These are phyloP conservation scores for Lasiommata megera DNA, from an alignment of 2,888 invertebrate genomes.

Conservation along the genomic window DNA sequence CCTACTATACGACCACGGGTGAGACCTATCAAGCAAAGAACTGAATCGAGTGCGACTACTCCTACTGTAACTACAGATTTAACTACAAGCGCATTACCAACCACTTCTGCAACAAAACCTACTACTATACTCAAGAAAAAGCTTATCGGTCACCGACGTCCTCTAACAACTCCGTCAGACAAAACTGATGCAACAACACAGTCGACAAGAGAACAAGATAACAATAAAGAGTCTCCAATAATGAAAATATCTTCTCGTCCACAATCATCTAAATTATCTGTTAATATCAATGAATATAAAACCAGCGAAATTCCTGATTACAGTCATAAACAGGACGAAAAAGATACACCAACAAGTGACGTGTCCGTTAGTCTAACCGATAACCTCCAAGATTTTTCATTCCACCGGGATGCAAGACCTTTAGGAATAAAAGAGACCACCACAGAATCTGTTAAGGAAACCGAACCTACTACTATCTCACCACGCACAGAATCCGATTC, in stretches of 20 bases:
- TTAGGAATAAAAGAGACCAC: conserved; percentile 67
- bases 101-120: conserved; percentile 68
- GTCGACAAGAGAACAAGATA: conserved; percentile 48
- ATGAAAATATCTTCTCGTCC: conserved; percentile 76
- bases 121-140: conserved; percentile 65
- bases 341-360: conserved; percentile 77
- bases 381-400: conserved; percentile 60
- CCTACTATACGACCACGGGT: conserved; percentile 64
- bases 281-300: conserved; percentile 50
- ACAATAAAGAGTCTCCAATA: conserved; percentile 67
- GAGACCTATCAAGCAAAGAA: conserved; percentile 53
- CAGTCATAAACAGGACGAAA: conserved; percentile 76
- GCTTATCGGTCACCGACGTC: conserved; percentile 55
- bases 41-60: conserved; percentile 62
- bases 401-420: conserved; percentile 70
- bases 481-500: conserved; percentile 53
- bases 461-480: conserved; percentile 52
- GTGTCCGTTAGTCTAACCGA: conserved; percentile 64
- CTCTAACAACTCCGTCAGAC: conserved; percentile 52
- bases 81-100: conserved; percentile 72
- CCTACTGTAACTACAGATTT: conserved; percentile 68
- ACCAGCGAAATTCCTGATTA: conserved; percentile 64
- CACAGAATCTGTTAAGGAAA: conserved; percentile 48
- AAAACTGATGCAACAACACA: conserved; percentile 64
- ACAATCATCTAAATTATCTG: conserved; percentile 46